Base-by-base conservation (phyloP, 1,140 invertebrate species). In the Halyomorpha halys region DNA sequence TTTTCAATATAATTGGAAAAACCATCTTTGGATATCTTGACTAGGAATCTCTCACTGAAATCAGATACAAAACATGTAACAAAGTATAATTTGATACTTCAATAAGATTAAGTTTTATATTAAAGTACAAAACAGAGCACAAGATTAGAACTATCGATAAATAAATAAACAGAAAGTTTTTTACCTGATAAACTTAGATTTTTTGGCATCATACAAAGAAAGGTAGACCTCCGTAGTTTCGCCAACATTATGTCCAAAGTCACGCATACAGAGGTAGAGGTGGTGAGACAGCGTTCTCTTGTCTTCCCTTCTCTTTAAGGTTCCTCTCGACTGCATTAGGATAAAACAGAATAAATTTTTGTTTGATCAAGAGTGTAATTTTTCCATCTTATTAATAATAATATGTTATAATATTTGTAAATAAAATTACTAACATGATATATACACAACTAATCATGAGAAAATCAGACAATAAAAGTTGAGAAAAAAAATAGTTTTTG, bases 201-300 rank as follows among this genome's bases (percentile, higher is more conserved):
- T 81, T 69, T 82, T 83, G 2, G 83, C 83, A 74, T 94, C 90
- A 74, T 90, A 94, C 0, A 96, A 73, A 53, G 89, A 91, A 70
- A 95, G 87, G 69, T 90, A 86, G 6, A 94, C 83, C 76, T 94
- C 91, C 0, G 87, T 86, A 71, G 93, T 90, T 74, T 95, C 91
- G 0, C 89, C 89, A 16, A 89, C 82, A 16, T 85, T 83, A 70
- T 90, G 87, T 0, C 89, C 87, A 72, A 93, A 93, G 72, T 93
- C 89, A 9, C 90, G 76, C 85, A 93, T 90, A 71, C 86, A 90
- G 72, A 92, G 87, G 74, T 90, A 91, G 11, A 94, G 76, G 73
- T 93, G 89, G 74, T 92, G 86, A 1, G 87, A 86, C 6, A 86
- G 73, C 1, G 85, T 80, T 70, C 86, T 86, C n/a, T 80, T 80